Percentiles rank a stretch among this genome's conserved stretches.
phyloP scores from a whole-genome alignment of 2,888 invertebrate species.

The Plutella xylostella region DNA sequence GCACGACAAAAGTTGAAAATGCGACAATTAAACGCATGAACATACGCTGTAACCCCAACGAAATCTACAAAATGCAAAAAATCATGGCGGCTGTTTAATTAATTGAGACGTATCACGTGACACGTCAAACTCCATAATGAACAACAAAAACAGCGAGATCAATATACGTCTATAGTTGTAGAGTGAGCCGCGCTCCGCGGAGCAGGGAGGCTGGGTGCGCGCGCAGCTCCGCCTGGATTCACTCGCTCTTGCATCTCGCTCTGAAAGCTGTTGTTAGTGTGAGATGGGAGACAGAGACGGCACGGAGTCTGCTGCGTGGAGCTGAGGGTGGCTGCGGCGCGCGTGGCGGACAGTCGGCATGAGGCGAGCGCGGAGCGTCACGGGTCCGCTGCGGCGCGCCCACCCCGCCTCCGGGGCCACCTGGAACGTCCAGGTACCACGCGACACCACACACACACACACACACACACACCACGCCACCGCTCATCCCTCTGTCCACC shows the following conservation, averaged over 20 bases:
- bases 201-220: constrained; percentile 44
- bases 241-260: constrained; percentile 15
- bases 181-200: constrained; percentile 22
- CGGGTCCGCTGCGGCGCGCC: constrained; percentile 75
- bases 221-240: constrained; percentile 31
- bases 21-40: too few species aligned
- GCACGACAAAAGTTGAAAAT: too few species aligned
- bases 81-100: neutral
- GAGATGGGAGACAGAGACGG: neutral
- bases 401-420: constrained; percentile 85
- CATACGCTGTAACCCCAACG: neutral
- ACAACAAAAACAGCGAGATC: constrained; percentile 17
- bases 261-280: too few species aligned
- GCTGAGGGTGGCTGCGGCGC: constrained; percentile 8
- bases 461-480: too few species aligned
- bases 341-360: constrained; percentile 49
- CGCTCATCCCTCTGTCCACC: too few species aligned
- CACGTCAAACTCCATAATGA: constrained; percentile 5
- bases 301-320: constrained; percentile 5
- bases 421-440: constrained; percentile 81
- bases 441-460: too few species aligned
- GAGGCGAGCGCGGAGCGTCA: constrained; percentile 63
- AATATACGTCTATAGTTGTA: constrained; percentile 13
- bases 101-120: constrained; percentile 3
- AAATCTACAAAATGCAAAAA: constrained; percentile 1